A percentile compares a stretch with the other conserved stretches of the same genome.
Evolutionary conservation across 2,888 invertebrate species (phyloP).

Genomic region (Bellardia bayeri): DNA sequence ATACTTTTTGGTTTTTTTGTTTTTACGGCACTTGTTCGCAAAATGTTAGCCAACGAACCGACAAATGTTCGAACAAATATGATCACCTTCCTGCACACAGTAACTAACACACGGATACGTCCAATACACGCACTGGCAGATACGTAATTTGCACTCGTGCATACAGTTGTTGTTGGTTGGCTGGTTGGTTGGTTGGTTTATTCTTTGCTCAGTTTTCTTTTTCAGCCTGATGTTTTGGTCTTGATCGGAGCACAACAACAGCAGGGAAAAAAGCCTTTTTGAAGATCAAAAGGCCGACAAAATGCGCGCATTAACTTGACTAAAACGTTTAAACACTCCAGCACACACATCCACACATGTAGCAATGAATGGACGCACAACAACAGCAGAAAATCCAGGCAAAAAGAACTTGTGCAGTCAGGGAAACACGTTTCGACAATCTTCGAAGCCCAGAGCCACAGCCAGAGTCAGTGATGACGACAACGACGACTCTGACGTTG

Average conservation of each 20-base stretch:
- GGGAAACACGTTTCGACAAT: constrained; percentile 45
- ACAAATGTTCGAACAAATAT: constrained; percentile 65
- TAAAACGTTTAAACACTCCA: constrained; percentile 69
- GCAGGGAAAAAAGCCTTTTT: constrained; percentile 60
- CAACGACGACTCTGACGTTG: constrained; percentile 38
- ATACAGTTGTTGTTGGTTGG: constrained; percentile 26
- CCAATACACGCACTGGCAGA: constrained; percentile 18
- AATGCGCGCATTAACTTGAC: constrained; percentile 78
- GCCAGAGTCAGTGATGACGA: constrained; percentile 35
- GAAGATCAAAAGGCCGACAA: constrained; percentile 75
- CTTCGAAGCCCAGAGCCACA: constrained; percentile 14
- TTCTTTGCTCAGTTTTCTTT: constrained; percentile 31
- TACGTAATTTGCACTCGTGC: constrained; percentile 15
- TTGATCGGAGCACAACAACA: constrained; percentile 67
- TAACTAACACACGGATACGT: constrained; percentile 27
- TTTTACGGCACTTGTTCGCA: constrained; percentile 70
- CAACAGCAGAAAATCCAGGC: constrained; percentile 26
- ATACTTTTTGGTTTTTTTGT: constrained; percentile 56
- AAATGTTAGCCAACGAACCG: constrained; percentile 53
- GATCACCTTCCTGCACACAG: constrained; percentile 66
- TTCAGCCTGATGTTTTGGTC: constrained; percentile 55
- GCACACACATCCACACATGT: constrained; percentile 47
- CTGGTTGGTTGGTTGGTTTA: constrained; percentile 3
- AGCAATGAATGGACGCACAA: constrained; percentile 26
- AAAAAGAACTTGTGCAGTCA: constrained; percentile 29